A percentile compares a stretch with the other conserved stretches of the same genome.
Conservation (phyloP, 2,888 invertebrate genomes). For the Polydrusus pterygomalis region DNA sequence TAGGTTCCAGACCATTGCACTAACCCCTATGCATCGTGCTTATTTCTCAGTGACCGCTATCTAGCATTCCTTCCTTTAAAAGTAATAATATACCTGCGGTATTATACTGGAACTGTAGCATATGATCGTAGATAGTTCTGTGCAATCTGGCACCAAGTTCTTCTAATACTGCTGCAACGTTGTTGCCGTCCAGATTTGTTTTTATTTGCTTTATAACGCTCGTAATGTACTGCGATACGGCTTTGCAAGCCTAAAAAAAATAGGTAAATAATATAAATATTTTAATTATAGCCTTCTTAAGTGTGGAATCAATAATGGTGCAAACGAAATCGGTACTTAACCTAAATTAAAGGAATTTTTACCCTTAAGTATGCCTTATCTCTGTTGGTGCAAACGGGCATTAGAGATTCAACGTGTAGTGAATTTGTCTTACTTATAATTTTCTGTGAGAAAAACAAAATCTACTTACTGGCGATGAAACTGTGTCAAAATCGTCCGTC, state of each 20-base stretch:
- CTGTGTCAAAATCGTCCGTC: conserved; percentile 86
- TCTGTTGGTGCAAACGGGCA: too few relatives aligned
- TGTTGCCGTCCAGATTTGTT: conserved; percentile 92
- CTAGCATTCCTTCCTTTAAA: too few relatives aligned
- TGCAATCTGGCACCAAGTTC: conserved; percentile 96
- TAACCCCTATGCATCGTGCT: too few relatives aligned
- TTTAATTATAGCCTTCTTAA: too few relatives aligned
- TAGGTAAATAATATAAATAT: background rate
- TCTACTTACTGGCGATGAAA: conserved; percentile 84
- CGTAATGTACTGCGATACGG: conserved; percentile 89
- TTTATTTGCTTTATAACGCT: conserved; percentile 85
- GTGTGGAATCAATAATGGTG: too few relatives aligned
- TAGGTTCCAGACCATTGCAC: too few relatives aligned
- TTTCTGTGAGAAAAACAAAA: conserved; percentile 12
- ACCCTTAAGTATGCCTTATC: too few relatives aligned
- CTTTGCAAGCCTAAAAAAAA: conserved; percentile 82
- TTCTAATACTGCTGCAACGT: conserved; percentile 88
- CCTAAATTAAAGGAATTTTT: too few relatives aligned
- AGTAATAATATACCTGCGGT: conserved; percentile 84
- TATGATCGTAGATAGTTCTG: conserved; percentile 93
- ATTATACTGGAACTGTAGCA: conserved; percentile 95
- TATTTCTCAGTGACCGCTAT: too few relatives aligned
- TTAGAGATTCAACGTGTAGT: too few relatives aligned
- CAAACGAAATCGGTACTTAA: too few relatives aligned
- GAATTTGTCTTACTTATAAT: too few relatives aligned